These are phyloP conservation scores for Cephus runcator DNA, from an alignment of 2,888 invertebrate genomes.

Conservation along the genomic window DNA sequence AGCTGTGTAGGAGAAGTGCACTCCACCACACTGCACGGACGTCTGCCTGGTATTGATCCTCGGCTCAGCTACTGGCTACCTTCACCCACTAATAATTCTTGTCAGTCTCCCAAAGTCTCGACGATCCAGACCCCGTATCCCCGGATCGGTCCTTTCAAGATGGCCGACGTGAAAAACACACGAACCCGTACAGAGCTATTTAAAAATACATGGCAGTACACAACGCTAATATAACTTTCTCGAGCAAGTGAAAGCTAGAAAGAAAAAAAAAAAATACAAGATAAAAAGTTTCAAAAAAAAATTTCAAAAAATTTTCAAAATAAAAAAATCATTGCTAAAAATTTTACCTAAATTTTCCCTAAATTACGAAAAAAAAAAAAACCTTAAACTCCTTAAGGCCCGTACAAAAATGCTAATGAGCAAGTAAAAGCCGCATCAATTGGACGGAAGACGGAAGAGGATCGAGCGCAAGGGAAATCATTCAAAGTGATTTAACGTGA, in stretches of 20 bases:
- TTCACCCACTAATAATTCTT: conserved; percentile 66
- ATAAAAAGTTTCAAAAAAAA: neutral
- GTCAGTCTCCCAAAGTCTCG: conserved; percentile 64
- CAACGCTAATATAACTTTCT: neutral
- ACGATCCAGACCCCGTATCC: conserved; percentile 41
- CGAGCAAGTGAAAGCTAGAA: neutral
- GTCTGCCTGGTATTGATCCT: conserved; percentile 66
- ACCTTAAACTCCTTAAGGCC: neutral
- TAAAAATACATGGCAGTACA: neutral
- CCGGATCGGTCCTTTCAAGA: conserved; percentile 12
- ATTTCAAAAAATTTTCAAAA: neutral
- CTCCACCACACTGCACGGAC: conserved; percentile 62
- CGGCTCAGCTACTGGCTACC: conserved; percentile 65
- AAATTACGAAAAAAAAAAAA: neutral
- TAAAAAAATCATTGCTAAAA: neutral
- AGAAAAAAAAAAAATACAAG: too few relatives aligned
- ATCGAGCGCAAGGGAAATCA: neutral
- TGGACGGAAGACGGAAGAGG: neutral
- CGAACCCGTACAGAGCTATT: neutral
- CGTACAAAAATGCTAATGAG: neutral
- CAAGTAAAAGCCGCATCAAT: neutral
- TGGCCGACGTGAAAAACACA: neutral
- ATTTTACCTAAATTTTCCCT: neutral
- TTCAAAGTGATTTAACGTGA: neutral
- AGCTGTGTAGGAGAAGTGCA: conserved; percentile 61